Evolutionary conservation across 2,797 vertebrate genomes (phyloP), one percentile per base, ranked within the genome.

Genomic region (Macrochelys suwanniensis): DNA sequence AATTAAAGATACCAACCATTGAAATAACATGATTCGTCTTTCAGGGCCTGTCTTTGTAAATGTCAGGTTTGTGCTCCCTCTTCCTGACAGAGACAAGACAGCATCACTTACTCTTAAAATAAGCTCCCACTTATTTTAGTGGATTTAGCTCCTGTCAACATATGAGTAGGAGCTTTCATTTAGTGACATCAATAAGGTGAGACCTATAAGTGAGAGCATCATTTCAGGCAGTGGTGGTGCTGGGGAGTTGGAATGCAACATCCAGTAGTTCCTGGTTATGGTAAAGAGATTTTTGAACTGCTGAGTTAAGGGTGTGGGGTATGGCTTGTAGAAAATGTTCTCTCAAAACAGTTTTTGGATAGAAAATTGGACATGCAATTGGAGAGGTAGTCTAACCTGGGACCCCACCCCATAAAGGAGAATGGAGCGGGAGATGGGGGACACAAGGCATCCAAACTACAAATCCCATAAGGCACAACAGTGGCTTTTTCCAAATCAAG

Each of bases 81-180:
- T 93, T 93, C 57, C 80, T 78, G 53, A 79, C 10, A 1, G 6
- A 88, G 10, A 3, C 51, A 28, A 91, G 37, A 51, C 11, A 83
- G 37, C 11, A 56, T n/a, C 31, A n/a, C 5, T 21, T 42, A 71
- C 10, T 82, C 33, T 88, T 10, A 68, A 88, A 42, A 61, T 6
- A 83, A 76, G 49, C 76, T 45, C 11, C 80, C 21, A 54, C 2
- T 2, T 68, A 31, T 56, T 92, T 94, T 89, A 11, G 2, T 79
- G 7, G 65, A 6, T 83, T 23, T 77, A 15, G 23, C 26, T 6
- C 21, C 33, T 77, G 37, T n/a, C 57, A 77, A 6, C 31, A 85
- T 68, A 76, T 50, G 25, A 79, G 6, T 7, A 21, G 0, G 0
- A 0, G 5, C 51, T 87, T 28, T 45, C 65, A 7, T 49, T 37